Conservation (phyloP, 2,888 invertebrate genomes). For the Meteorus colon region DNA sequence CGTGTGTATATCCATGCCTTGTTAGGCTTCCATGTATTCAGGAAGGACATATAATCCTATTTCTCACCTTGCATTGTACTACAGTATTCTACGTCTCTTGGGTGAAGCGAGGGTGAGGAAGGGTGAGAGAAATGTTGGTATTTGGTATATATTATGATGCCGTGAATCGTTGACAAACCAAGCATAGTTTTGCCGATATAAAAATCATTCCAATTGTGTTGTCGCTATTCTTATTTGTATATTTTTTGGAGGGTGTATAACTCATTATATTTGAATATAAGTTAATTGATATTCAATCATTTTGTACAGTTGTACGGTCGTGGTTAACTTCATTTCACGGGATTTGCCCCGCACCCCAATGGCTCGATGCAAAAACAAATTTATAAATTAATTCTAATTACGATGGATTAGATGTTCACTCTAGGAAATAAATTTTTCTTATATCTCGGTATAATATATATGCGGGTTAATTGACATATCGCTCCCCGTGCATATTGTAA, state of each 20-base stretch:
- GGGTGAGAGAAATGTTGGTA: background rate
- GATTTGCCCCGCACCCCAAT: too few relatives aligned
- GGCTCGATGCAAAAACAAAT: too few relatives aligned
- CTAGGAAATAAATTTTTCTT: background rate
- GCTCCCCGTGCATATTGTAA: background rate
- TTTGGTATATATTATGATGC: background rate
- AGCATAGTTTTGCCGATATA: background rate
- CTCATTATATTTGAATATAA: too few relatives aligned
- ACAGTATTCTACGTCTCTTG: background rate
- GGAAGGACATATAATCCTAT: slow-evolving; percentile 33
- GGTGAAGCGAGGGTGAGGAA: background rate
- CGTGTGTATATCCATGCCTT: slow-evolving; percentile 29
- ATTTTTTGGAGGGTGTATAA: background rate
- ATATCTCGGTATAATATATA: background rate
- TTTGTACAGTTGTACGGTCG: too few relatives aligned
- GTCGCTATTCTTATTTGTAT: background rate
- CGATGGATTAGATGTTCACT: too few relatives aligned
- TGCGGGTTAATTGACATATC: background rate
- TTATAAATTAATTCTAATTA: too few relatives aligned
- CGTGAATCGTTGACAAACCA: background rate
- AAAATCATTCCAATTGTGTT: background rate
- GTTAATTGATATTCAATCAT: too few relatives aligned
- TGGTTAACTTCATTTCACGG: too few relatives aligned
- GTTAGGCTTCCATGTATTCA: slow-evolving; percentile 37
- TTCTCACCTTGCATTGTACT: slow-evolving; percentile 33